phyloP scores from a whole-genome alignment of 2,113 vertebrate genomes.

The Alaudala cheleensis region DNA sequence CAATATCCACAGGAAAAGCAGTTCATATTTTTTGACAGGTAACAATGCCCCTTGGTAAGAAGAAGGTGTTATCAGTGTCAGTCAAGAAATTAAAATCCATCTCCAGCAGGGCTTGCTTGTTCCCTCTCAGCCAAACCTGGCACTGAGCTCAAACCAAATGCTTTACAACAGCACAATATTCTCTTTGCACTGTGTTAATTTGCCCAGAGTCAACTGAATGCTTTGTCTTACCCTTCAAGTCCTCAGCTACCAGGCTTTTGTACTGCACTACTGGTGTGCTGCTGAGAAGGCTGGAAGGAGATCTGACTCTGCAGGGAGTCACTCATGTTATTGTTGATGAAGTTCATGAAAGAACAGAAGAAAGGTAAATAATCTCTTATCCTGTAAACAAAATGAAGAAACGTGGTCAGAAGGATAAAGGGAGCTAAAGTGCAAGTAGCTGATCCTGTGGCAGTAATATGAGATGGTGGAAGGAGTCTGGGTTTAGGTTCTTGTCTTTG shows the following conservation, averaged over 20 bases:
- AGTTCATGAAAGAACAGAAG: slow-evolving; percentile 95
- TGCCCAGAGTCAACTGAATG: not conserved
- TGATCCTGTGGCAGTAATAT: not conserved
- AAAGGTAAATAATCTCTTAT: slow-evolving; percentile 82
- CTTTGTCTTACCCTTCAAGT: slow-evolving; percentile 67
- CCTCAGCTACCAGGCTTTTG: slow-evolving; percentile 88
- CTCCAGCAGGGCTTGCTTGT: not conserved
- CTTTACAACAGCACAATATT: not conserved
- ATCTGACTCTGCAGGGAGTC: slow-evolving; percentile 82
- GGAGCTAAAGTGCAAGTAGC: not conserved
- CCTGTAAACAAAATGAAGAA: not conserved
- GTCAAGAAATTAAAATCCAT: not conserved
- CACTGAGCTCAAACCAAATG: not conserved
- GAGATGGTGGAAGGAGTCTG: not conserved
- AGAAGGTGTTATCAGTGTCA: not conserved
- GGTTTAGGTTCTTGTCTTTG: not conserved
- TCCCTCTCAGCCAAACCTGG: not conserved
- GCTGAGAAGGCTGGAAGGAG: slow-evolving; percentile 88
- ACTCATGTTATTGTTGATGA: slow-evolving; percentile 95
- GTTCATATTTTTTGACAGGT: not conserved
- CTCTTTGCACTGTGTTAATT: not conserved
- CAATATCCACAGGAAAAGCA: not conserved
- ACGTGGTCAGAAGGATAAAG: not conserved
- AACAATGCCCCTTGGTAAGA: not conserved
- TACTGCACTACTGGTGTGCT: slow-evolving; percentile 96